These are phyloP conservation scores for Hetaerina titia DNA, from an alignment of 2,888 invertebrate species.

Conservation along the genomic window DNA sequence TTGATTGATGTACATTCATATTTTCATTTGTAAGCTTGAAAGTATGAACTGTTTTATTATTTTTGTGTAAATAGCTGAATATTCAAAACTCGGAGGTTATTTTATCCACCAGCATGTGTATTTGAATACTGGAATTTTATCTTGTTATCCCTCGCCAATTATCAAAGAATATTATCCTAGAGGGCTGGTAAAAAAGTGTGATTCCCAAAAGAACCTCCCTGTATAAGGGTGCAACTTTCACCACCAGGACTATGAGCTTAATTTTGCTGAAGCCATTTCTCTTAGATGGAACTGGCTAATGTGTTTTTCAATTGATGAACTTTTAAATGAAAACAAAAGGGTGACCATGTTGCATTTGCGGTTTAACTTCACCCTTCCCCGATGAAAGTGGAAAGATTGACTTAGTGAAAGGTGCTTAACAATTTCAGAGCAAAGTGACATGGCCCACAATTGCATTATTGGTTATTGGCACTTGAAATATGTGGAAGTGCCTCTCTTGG, in stretches of 20 bases:
- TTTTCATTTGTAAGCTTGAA: slow-evolving; percentile 60
- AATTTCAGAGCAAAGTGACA: slow-evolving; percentile 40
- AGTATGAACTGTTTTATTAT: slow-evolving; percentile 32
- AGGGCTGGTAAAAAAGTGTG: slow-evolving; percentile 9
- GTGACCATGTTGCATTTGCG: neutral
- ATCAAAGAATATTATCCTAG: neutral
- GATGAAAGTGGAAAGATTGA: slow-evolving; percentile 35
- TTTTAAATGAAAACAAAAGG: neutral
- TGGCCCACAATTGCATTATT: slow-evolving; percentile 47
- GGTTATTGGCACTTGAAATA: slow-evolving; percentile 57
- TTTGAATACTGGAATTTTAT: neutral
- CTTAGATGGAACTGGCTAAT: slow-evolving; percentile 38
- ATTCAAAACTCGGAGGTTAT: slow-evolving; percentile 24
- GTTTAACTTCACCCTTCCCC: slow-evolving; percentile 12
- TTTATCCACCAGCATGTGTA: slow-evolving; percentile 34
- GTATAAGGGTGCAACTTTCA: neutral
- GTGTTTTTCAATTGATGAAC: slow-evolving; percentile 33
- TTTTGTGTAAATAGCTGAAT: slow-evolving; percentile 40
- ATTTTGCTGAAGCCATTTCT: slow-evolving; percentile 36
- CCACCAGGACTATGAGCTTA: slow-evolving; percentile 57
- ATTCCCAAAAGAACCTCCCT: neutral
- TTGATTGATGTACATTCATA: slow-evolving; percentile 48
- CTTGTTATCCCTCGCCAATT: neutral
- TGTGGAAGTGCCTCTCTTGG: slow-evolving; percentile 64
- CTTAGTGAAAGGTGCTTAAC: slow-evolving; percentile 48